phyloP scores from a whole-genome alignment of 2,888 invertebrate genomes.

The Amphiduros pacificus region DNA sequence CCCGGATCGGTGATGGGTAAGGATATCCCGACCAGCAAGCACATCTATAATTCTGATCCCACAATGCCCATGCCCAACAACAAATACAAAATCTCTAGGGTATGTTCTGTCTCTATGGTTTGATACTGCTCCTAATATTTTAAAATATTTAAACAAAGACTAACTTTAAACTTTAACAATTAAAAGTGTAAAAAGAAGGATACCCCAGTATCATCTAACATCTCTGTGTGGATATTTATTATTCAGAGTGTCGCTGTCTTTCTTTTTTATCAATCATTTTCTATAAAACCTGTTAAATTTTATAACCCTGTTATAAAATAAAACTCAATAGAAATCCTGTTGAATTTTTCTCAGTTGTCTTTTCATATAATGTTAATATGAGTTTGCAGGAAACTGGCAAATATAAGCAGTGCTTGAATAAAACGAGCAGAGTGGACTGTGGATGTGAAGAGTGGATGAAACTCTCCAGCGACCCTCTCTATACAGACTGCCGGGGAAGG shows the following conservation, averaged over 20 bases:
- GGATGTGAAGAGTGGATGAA: neutral
- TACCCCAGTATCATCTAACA: no score
- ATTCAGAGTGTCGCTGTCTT: no score
- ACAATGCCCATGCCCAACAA: neutral
- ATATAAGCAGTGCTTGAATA: neutral
- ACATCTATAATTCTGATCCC: neutral
- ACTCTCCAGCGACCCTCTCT: neutral
- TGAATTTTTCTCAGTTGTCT: no score
- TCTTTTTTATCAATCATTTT: no score
- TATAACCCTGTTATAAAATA: no score
- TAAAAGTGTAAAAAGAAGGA: no score
- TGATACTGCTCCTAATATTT: no score
- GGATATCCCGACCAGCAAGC: neutral
- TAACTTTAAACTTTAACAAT: neutral
- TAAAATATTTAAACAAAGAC: neutral
- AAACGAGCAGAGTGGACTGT: neutral
- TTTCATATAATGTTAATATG: no score
- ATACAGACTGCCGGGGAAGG: neutral
- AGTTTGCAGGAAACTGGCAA: neutral
- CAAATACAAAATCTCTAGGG: neutral
- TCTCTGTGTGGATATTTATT: no score
- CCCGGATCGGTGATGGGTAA: neutral
- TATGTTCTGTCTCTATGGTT: no score
- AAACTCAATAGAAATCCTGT: no score
- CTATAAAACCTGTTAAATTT: no score